Evolutionary conservation across 2,888 invertebrate species (phyloP).

Genomic region (Drosophila leonis): DNA sequence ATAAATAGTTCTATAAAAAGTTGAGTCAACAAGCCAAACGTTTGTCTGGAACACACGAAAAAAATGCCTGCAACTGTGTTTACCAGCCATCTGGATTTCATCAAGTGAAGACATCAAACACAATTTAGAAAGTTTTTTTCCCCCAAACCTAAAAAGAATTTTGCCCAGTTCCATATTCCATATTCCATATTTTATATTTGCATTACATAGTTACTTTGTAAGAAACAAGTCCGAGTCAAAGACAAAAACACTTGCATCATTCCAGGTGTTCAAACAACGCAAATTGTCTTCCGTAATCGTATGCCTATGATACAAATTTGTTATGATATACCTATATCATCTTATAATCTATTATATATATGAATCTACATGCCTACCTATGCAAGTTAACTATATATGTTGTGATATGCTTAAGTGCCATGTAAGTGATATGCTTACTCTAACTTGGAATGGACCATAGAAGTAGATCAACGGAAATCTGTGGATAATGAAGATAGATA

Average conservation of each 20-base stretch:
- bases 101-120: background rate
- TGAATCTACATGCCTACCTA: too few relatives aligned
- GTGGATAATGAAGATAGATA: background rate
- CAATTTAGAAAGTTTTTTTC: background rate
- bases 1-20: slow-evolving; percentile 5
- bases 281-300: background rate
- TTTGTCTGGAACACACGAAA: slow-evolving; percentile 2
- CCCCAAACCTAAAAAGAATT: background rate
- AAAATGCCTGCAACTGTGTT: slow-evolving; percentile 22
- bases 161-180: background rate
- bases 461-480: background rate
- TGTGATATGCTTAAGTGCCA: too few relatives aligned
- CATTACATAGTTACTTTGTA: background rate
- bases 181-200: too few relatives aligned
- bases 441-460: background rate
- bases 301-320: background rate
- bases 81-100: background rate
- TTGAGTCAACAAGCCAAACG: slow-evolving; percentile 10
- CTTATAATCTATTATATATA: background rate
- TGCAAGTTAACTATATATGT: background rate
- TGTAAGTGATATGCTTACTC: background rate
- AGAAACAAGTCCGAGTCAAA: background rate
- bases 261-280: slow-evolving; percentile 4
- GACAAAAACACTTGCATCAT: background rate
- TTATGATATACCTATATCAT: too few relatives aligned